Conservation (phyloP, 1,140 invertebrate genomes). For the Ctenoplectra terminalis region DNA sequence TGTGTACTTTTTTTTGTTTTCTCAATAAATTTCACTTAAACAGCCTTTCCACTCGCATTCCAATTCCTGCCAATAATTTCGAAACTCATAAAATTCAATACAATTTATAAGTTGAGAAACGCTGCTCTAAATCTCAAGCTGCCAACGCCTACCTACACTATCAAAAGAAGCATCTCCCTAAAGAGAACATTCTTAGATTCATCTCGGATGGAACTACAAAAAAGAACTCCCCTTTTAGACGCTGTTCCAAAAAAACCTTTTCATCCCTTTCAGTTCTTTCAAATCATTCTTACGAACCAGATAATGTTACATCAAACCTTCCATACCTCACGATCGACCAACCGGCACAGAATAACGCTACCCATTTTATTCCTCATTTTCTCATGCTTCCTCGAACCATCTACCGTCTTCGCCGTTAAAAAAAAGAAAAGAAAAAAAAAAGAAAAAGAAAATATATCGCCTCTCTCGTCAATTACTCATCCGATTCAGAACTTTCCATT, state of each 20-base stretch:
- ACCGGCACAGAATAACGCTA: background rate
- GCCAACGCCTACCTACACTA: background rate
- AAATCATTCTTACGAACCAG: background rate
- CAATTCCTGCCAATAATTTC: too few relatives aligned
- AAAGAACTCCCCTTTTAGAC: background rate
- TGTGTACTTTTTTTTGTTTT: too few relatives aligned
- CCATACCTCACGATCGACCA: background rate
- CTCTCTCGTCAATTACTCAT: background rate
- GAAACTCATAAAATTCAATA: too few relatives aligned
- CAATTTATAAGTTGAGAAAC: too few relatives aligned
- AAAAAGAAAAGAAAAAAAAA: too few relatives aligned
- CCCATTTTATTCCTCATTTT: background rate
- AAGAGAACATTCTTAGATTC: background rate
- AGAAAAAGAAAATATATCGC: too few relatives aligned
- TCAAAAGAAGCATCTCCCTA: too few relatives aligned
- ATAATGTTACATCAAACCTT: background rate
- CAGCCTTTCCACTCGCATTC: too few relatives aligned
- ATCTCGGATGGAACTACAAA: background rate
- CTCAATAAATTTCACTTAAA: too few relatives aligned
- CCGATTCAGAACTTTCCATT: too few relatives aligned
- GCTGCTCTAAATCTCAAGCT: background rate
- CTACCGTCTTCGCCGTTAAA: too few relatives aligned
- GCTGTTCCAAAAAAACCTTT: background rate
- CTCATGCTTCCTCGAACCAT: background rate
- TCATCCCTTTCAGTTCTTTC: conserved; percentile 1